These are phyloP conservation scores for Poecilia latipinna DNA, from an alignment of 2,113 vertebrate genomes.

Conservation along the genomic window DNA sequence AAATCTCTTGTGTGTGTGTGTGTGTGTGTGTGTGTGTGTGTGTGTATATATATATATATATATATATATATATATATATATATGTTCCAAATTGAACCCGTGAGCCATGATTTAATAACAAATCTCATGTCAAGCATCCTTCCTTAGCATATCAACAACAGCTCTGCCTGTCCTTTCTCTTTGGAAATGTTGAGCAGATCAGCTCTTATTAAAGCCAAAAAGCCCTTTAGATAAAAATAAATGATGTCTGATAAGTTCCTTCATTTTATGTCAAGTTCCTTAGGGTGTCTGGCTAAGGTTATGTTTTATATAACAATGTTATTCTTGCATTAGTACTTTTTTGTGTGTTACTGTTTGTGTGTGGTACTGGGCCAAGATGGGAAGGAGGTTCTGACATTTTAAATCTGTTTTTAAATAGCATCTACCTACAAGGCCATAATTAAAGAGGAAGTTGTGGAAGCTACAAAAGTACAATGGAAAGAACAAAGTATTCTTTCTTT, in stretches of 20 bases:
- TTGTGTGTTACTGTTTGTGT: slow-evolving; percentile 3
- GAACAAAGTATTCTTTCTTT: slow-evolving; percentile 1
- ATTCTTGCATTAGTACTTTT: slow-evolving; percentile 48
- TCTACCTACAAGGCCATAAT: slow-evolving; percentile 55
- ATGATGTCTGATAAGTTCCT: slow-evolving; percentile 67
- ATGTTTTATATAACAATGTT: slow-evolving; percentile 51
- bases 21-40: too few relatives aligned
- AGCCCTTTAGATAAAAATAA: slow-evolving; percentile 65
- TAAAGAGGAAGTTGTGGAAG: slow-evolving; percentile 7
- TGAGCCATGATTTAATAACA: slow-evolving; percentile 66
- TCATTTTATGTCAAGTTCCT: slow-evolving; percentile 51
- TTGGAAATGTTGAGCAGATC: slow-evolving; percentile 48
- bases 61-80: slow-evolving; percentile 17
- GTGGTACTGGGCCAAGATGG: slow-evolving; percentile 17
- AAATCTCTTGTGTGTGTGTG: slow-evolving; percentile 31
- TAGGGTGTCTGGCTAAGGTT: slow-evolving; percentile 51
- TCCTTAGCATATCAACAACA: slow-evolving; percentile 39
- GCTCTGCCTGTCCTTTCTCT: slow-evolving; percentile 43
- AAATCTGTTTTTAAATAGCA: slow-evolving; percentile 41
- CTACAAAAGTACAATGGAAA: slow-evolving; percentile 9
- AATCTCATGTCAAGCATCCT: slow-evolving; percentile 63
- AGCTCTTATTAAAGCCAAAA: slow-evolving; percentile 56
- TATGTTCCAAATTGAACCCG: slow-evolving; percentile 47
- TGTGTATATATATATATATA: slow-evolving; percentile 2
- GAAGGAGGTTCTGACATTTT: slow-evolving; percentile 24